Conservation (phyloP, 2,888 invertebrate species). For the Tiliacea citrago region DNA sequence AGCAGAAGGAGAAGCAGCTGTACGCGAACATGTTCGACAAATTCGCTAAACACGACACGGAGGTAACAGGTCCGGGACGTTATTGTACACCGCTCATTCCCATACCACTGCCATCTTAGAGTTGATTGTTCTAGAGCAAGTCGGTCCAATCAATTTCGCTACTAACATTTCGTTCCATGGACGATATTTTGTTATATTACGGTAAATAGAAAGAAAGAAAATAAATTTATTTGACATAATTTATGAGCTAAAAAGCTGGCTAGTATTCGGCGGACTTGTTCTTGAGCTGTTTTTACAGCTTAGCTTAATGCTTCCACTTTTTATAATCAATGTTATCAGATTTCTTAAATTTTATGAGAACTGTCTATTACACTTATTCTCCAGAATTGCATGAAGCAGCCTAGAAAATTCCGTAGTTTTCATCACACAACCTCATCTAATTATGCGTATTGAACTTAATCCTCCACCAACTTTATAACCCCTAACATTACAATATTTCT, state of each 20-base stretch:
- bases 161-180: background rate
- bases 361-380: background rate
- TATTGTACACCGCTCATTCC: constrained; percentile 26
- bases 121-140: background rate
- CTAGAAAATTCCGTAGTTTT: background rate
- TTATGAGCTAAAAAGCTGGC: background rate
- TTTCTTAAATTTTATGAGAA: background rate
- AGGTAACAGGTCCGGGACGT: constrained; percentile 91
- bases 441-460: constrained; percentile 6
- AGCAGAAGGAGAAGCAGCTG: constrained; percentile 95
- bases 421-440: constrained; percentile 16
- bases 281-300: background rate
- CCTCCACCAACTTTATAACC: background rate
- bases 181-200: background rate
- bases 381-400: background rate
- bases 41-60: constrained; percentile 95
- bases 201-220: background rate
- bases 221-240: no score
- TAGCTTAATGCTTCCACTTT: background rate
- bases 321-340: background rate
- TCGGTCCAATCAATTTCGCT: background rate
- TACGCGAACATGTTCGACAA: constrained; percentile 99
- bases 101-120: constrained; percentile 12
- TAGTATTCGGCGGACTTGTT: background rate
- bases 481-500: background rate